Conservation (phyloP, 2,113 vertebrate species). For the Pica pica region DNA sequence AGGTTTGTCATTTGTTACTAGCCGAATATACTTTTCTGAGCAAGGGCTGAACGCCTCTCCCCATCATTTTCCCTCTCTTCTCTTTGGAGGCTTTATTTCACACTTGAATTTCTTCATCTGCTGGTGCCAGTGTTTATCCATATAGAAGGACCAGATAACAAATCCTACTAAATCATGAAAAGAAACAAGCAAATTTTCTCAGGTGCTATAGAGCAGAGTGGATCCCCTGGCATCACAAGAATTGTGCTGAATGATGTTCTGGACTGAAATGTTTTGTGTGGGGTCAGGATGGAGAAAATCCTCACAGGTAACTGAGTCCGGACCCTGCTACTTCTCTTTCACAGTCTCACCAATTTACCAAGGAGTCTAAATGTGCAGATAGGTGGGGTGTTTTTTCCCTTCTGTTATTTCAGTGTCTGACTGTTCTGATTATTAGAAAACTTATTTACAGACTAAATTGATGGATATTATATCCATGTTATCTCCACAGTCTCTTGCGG, state of each 20-base stretch:
- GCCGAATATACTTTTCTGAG: neutral
- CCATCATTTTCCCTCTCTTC: neutral
- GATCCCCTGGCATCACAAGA: neutral
- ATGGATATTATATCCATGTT: neutral
- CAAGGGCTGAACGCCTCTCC: neutral
- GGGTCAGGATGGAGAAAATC: neutral
- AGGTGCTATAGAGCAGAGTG: neutral
- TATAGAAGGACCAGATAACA: neutral
- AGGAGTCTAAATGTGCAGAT: neutral
- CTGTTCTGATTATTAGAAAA: neutral
- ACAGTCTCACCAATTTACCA: neutral
- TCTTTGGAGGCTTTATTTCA: neutral
- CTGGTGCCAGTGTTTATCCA: neutral
- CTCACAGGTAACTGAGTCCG: neutral
- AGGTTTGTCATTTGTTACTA: neutral
- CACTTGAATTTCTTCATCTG: neutral
- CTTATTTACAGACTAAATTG: neutral
- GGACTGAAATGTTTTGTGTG: neutral
- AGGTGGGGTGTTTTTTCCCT: accelerated
- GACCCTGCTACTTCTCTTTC: neutral
- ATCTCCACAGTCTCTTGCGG: neutral
- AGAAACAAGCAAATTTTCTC: neutral
- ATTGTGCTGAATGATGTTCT: neutral
- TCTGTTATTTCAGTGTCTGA: neutral
- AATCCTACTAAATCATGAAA: neutral